Evolutionary conservation across 2,113 vertebrate genomes (phyloP).

Genomic region (Athene cunicularia): DNA sequence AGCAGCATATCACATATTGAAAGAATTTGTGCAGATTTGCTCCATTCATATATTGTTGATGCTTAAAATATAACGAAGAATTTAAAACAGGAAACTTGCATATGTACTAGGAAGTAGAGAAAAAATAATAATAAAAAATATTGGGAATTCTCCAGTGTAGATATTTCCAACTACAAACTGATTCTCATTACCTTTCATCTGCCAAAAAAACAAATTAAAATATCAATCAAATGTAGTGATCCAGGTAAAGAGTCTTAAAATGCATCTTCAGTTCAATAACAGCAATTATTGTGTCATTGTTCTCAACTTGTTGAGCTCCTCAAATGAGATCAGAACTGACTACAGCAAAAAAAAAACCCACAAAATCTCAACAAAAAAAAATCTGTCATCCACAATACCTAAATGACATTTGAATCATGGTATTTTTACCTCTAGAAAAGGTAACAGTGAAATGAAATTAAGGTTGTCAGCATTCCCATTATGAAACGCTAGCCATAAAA

Average conservation of each 20-base stretch:
- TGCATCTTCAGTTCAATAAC: not conserved
- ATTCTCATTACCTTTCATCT: slow-evolving; percentile 29
- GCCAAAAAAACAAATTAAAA: slow-evolving; percentile 41
- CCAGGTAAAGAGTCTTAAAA: slow-evolving; percentile 39
- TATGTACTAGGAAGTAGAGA: not conserved
- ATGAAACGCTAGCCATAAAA: not conserved
- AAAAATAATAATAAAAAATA: not conserved
- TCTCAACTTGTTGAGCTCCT: not conserved
- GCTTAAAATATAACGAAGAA: not conserved
- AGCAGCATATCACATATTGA: not conserved
- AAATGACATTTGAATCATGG: not conserved
- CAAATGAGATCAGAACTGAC: slow-evolving; percentile 8
- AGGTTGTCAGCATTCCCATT: not conserved
- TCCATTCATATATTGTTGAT: not conserved
- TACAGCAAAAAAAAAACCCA: not conserved
- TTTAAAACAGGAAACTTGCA: not conserved
- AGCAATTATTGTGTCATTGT: slow-evolving; percentile 7
- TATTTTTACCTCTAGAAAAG: not conserved
- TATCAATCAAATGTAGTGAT: slow-evolving; percentile 21
- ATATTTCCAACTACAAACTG: not conserved
- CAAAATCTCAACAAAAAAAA: not conserved
- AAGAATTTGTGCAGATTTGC: not conserved
- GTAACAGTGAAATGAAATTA: not conserved
- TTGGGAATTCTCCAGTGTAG: not conserved
- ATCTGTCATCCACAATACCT: not conserved